Evolutionary conservation across 2,888 invertebrate species (phyloP).

Genomic region (Syrphus vitripennis): DNA sequence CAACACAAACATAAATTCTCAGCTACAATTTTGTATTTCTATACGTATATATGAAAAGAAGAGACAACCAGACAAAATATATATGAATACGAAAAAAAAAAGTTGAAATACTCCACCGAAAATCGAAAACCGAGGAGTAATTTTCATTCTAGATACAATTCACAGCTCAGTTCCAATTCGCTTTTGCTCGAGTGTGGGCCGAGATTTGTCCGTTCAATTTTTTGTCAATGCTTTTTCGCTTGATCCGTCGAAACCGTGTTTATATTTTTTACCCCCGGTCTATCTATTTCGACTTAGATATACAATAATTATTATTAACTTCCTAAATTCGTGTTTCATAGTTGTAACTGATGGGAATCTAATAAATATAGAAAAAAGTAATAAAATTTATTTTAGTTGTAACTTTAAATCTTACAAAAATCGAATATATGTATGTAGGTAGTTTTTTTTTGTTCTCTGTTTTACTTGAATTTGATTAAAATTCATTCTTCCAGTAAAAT

Average conservation of each 20-base stretch:
- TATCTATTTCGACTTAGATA: background rate
- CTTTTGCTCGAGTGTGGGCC: constrained; percentile 69
- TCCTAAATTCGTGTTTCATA: background rate
- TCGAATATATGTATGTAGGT: background rate
- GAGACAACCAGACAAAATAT: constrained; percentile 17
- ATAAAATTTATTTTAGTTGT: background rate
- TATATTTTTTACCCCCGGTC: constrained; percentile 7
- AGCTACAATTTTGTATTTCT: background rate
- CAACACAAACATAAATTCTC: background rate
- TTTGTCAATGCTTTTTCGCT: constrained; percentile 15
- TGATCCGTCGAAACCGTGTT: constrained; percentile 7
- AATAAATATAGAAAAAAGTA: constrained; percentile 11
- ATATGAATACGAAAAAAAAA: constrained; percentile 33
- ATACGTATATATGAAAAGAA: constrained; percentile 15
- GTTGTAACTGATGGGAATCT: background rate
- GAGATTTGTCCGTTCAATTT: constrained; percentile 38
- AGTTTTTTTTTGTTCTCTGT: background rate
- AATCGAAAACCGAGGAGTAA: constrained; percentile 71
- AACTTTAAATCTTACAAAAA: background rate
- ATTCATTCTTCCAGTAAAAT: background rate
- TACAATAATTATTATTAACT: constrained; percentile 5
- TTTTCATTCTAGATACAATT: constrained; percentile 71
- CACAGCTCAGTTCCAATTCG: constrained; percentile 69
- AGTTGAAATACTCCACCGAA: constrained; percentile 67
- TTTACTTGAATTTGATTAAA: background rate